A percentile compares a stretch with the other conserved stretches of the same genome.
phyloP scores from a whole-genome alignment of 2,113 vertebrate genomes.

The Salvelinus sp. region DNA sequence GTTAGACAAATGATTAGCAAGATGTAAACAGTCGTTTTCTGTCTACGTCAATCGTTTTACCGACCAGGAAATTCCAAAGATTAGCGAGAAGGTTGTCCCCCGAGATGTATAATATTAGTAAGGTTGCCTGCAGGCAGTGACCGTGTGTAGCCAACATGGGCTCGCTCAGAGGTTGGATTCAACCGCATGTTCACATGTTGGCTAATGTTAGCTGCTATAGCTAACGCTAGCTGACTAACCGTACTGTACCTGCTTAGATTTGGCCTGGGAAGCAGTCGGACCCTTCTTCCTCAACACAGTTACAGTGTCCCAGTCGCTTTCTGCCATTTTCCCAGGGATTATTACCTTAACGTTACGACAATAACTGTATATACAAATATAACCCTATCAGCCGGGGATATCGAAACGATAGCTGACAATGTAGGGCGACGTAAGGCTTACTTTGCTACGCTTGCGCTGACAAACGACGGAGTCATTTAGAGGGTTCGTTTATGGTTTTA shows the following conservation, averaged over 20 bases:
- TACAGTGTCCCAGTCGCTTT: slow-evolving; percentile 53
- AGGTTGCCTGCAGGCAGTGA: not conserved
- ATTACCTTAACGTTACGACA: not conserved
- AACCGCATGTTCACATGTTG: not conserved
- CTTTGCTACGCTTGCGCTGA: not conserved
- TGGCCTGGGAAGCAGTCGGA: slow-evolving; percentile 41
- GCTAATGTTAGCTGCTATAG: not conserved
- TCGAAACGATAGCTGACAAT: not conserved
- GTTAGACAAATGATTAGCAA: too few species aligned
- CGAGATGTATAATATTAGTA: slow-evolving; percentile 3
- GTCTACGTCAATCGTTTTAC: too few species aligned
- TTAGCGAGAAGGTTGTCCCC: not conserved
- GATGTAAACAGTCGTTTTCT: too few species aligned
- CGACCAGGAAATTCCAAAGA: too few species aligned
- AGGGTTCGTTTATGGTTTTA: too few species aligned
- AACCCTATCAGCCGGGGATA: not conserved
- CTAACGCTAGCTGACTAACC: not conserved
- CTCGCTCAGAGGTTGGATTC: not conserved
- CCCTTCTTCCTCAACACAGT: slow-evolving; percentile 56
- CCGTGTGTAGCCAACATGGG: not conserved
- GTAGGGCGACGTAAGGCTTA: not conserved
- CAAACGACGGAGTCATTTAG: not conserved
- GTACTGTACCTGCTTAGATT: slow-evolving; percentile 47
- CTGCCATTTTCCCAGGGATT: slow-evolving; percentile 29
- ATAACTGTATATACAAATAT: slow-evolving; percentile 17